These are phyloP conservation scores for Callyntrura sp. DNA, from an alignment of 2,888 invertebrate genomes.

Conservation along the genomic window DNA sequence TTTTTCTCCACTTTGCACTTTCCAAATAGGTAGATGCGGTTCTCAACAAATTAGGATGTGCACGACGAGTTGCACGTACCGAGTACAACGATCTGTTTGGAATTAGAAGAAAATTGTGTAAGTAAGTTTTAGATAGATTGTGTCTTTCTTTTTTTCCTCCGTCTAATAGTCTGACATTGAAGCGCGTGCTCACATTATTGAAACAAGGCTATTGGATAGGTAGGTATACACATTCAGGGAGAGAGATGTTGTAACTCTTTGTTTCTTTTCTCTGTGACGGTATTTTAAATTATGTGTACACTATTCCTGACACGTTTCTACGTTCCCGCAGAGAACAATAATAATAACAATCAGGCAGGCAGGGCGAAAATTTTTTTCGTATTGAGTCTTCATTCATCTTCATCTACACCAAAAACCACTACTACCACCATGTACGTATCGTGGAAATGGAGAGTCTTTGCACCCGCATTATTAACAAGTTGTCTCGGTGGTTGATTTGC, in stretches of 20 bases:
- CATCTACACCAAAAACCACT: no score
- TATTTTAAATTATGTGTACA: slow-evolving; percentile 27
- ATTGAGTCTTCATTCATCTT: slow-evolving; percentile 52
- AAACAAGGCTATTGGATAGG: background rate
- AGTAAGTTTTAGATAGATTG: no score
- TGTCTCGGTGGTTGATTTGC: slow-evolving; percentile 45
- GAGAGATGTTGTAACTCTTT: no score
- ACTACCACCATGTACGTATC: no score
- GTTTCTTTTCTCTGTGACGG: background rate
- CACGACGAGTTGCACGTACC: slow-evolving; percentile 41
- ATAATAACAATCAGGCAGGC: no score
- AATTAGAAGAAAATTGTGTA: slow-evolving; percentile 38
- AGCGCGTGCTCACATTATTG: slow-evolving; percentile 39
- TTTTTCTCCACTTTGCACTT: no score
- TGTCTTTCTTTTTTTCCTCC: no score
- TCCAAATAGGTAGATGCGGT: no score
- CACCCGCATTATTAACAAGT: slow-evolving; percentile 33
- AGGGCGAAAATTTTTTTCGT: slow-evolving; percentile 55
- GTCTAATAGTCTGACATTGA: slow-evolving; percentile 4
- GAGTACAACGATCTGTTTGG: background rate
- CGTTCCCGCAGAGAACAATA: slow-evolving; percentile 68
- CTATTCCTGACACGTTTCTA: slow-evolving; percentile 68
- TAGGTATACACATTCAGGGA: no score
- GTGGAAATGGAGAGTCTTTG: slow-evolving; percentile 3
- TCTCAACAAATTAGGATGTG: slow-evolving; percentile 31